These are phyloP conservation scores for Carposina sasakii DNA, from an alignment of 1,140 invertebrate species.

Conservation along the genomic window DNA sequence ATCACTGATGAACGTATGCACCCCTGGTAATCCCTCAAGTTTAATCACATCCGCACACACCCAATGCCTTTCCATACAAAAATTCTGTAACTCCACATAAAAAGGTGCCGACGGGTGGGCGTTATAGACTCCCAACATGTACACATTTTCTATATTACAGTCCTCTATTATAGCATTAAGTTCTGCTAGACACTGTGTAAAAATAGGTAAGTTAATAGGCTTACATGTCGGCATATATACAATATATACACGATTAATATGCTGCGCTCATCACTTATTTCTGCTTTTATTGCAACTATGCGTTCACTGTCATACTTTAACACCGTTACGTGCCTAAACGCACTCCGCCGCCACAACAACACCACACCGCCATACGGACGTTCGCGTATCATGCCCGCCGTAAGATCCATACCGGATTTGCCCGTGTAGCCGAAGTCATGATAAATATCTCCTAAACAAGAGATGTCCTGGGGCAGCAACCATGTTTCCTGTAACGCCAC, in stretches of 20 bases:
- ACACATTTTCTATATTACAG: background rate
- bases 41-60: background rate
- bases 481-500: slow-evolving; percentile 8
- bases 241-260: background rate
- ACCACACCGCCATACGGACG: slow-evolving; percentile 4
- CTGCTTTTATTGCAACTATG: background rate
- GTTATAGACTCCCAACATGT: slow-evolving; percentile 6
- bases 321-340: background rate
- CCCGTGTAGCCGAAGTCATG: background rate
- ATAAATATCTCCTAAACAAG: background rate
- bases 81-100: background rate
- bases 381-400: background rate
- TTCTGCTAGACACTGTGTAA: background rate
- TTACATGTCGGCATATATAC: slow-evolving; percentile 3
- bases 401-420: background rate
- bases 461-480: slow-evolving; percentile 1
- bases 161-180: slow-evolving; percentile 1
- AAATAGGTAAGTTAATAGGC: background rate
- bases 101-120: background rate
- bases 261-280: background rate
- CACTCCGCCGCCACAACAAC: background rate
- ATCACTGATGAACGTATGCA: slow-evolving; percentile 1
- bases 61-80: background rate
- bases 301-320: slow-evolving; percentile 3
- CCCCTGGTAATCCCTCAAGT: background rate